Evolutionary conservation across 2,113 vertebrate species (phyloP), one percentile per base, ranked within the genome.

Genomic region (Tinamus guttatus): DNA sequence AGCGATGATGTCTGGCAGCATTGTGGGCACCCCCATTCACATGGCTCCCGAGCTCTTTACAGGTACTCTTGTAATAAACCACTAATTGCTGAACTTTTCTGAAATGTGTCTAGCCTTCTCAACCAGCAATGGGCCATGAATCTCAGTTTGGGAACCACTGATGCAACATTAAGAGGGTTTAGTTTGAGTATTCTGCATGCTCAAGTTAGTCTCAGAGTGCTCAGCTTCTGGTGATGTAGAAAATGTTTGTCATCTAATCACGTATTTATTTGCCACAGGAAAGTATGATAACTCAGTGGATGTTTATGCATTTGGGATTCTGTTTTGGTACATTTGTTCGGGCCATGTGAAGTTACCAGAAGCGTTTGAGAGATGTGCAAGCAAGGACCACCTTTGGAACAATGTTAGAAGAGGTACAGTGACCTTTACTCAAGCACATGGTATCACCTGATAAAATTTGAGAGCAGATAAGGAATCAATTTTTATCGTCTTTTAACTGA

Each of bases 1-100:
- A 96, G 99, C 99, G 84, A 99, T 99, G 99, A 99, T 99, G 99
- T 99, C 99, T 4, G 99, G 99, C 94, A 99, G 99, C 96, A 99
- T 99, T 60, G 99, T 99, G 81, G 99, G 99, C 82, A 99, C 99
- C 2, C 99, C 99, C 34, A 99, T 99, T 91, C 99, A 99, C 94
- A 99, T 99, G 99, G 99, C 99, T 54, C 99, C 99, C 8, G 99
- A 99, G 94, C 99, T 99, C 62, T 99, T 99, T 85, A 99, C 99
- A 98, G 99, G 99, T 99, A 59, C 74, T 64, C n/a, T 59, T 49
- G 8, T 45, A 49, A 4, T 27, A 38, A 69, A 28, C 49, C 34
- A 56, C 30, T 41, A 77, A 28, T 18, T 73, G n/a, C 24, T 59
- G 18, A 17, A 18, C 38, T 81, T 38, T 21, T 76, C 30, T 30